phyloP scores from a whole-genome alignment of 2,113 vertebrate species.

The Paramormyrops kingsleyae region DNA sequence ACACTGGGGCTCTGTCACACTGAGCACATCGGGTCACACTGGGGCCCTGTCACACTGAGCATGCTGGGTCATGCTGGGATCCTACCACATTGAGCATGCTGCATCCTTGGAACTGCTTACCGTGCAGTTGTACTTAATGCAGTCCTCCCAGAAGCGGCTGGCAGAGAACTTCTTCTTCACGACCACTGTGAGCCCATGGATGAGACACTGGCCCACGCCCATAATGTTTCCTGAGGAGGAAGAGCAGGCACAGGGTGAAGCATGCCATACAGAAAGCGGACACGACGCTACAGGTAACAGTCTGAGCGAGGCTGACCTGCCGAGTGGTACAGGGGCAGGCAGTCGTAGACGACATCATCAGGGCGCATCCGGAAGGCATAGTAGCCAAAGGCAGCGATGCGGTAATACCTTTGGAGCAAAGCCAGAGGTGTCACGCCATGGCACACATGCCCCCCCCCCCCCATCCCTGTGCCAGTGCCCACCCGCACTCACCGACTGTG shows the following conservation, averaged over 20 bases:
- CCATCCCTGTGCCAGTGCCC: neutral
- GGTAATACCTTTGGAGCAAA: constrained; percentile 66
- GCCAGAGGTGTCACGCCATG: neutral
- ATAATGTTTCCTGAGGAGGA: constrained; percentile 73
- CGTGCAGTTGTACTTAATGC: constrained; percentile 76
- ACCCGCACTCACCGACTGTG: constrained; percentile 72
- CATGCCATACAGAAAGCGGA: neutral
- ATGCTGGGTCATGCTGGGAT: neutral
- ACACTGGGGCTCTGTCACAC: too few species aligned
- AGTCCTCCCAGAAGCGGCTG: constrained; percentile 84
- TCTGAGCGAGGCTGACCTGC: constrained; percentile 58
- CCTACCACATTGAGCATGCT: neutral
- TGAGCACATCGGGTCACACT: too few species aligned
- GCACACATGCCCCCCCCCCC: too few species aligned
- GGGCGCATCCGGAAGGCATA: constrained; percentile 64
- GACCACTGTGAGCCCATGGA: constrained; percentile 78
- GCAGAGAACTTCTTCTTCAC: constrained; percentile 82
- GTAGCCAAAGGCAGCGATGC: constrained; percentile 77
- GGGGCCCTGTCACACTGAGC: too few species aligned
- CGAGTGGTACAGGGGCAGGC: constrained; percentile 80
- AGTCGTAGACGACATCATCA: constrained; percentile 71
- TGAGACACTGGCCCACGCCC: constrained; percentile 79
- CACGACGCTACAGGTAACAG: neutral
- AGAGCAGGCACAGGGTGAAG: neutral
- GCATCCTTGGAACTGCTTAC: constrained; percentile 55